phyloP scores from a whole-genome alignment of 2,888 invertebrate species.

The Bugulina stolonifera region DNA sequence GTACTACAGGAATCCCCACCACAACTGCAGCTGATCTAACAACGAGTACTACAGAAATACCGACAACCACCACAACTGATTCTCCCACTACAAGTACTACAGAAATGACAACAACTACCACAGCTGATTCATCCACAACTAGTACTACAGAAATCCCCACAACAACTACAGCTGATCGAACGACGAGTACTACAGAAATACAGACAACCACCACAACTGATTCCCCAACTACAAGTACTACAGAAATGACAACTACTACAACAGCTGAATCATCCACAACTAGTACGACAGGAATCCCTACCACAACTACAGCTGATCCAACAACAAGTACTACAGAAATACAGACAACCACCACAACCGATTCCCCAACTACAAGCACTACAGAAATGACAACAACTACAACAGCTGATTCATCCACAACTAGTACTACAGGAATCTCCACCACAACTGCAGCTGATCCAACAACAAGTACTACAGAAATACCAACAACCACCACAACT shows the following conservation, averaged over 20 bases:
- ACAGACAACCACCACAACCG: background rate
- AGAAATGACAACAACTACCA: background rate
- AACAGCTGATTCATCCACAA: background rate
- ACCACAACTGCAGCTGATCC: slow-evolving; percentile 13
- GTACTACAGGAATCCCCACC: background rate
- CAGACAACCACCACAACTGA: background rate
- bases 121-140: background rate
- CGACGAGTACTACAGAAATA: background rate
- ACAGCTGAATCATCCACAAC: background rate
- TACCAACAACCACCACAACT: background rate
- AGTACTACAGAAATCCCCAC: background rate
- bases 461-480: background rate
- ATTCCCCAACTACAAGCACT: background rate
- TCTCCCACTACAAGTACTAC: background rate
- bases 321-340: slow-evolving; percentile 13
- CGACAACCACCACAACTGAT: background rate
- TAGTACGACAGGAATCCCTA: background rate
- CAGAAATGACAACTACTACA: slow-evolving; percentile 15
- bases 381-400: slow-evolving; percentile 11
- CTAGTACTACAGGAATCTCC: background rate
- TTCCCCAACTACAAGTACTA: background rate
- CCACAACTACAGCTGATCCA: slow-evolving; percentile 17
- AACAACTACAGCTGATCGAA: background rate
- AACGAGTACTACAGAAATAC: background rate
- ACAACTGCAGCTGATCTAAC: background rate